Percentiles rank a stretch among this genome's conserved stretches.
Conservation (phyloP, 2,888 invertebrate genomes). For the Leptinotarsa haldemani region DNA sequence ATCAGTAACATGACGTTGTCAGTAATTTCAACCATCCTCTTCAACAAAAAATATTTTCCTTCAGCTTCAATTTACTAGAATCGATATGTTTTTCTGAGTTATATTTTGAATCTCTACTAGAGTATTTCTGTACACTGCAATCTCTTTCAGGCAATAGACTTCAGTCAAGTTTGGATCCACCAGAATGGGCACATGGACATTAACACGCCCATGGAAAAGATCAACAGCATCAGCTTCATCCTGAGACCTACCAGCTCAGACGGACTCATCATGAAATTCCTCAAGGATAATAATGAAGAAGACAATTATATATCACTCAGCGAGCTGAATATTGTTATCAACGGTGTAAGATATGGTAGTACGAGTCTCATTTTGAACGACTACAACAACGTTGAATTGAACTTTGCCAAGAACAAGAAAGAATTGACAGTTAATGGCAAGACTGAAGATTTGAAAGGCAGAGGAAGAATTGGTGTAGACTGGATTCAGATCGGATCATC, state of each 20-base stretch:
- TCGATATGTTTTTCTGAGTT: too few species aligned
- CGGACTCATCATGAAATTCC: conserved; percentile 49
- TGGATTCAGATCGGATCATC: conserved; percentile 42
- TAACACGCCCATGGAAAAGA: conserved; percentile 68
- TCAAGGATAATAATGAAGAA: conserved; percentile 4
- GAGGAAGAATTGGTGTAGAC: conserved; percentile 27
- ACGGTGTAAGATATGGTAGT: conserved; percentile 12
- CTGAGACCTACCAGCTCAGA: conserved; percentile 47
- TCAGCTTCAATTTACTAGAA: too few species aligned
- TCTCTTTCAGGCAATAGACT: background rate
- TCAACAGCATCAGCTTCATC: conserved; percentile 47
- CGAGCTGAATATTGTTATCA: conserved; percentile 20
- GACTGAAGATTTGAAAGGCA: conserved; percentile 30
- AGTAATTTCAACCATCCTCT: too few species aligned
- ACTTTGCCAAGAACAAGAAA: conserved; percentile 40
- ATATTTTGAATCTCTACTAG: too few species aligned
- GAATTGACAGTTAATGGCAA: conserved; percentile 39
- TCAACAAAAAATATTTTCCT: too few species aligned
- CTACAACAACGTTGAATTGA: conserved; percentile 35
- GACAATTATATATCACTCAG: conserved; percentile 18
- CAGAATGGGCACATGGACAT: conserved; percentile 86
- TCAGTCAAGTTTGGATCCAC: conserved; percentile 78
- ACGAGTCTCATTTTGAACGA: conserved; percentile 30
- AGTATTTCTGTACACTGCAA: background rate
- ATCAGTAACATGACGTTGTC: too few species aligned